These are phyloP conservation scores for Palythoa grandiflora DNA, from an alignment of 92 coral and sea anemone species.

Conservation along the genomic window DNA sequence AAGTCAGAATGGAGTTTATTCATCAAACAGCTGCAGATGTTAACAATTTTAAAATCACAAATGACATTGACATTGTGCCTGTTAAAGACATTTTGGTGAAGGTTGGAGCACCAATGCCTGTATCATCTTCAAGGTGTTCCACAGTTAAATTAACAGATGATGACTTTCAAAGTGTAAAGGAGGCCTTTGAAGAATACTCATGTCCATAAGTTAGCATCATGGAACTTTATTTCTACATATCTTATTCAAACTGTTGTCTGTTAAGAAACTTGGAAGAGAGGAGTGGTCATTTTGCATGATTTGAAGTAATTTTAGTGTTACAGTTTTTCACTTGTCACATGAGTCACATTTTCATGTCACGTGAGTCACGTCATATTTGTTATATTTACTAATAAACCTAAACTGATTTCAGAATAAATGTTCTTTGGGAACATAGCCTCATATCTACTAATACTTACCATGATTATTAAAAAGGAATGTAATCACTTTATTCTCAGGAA, in stretches of 20 bases:
- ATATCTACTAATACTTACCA: constrained; percentile 19
- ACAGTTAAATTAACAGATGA: constrained; percentile 47
- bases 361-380: constrained; percentile 45
- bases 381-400: constrained; percentile 21
- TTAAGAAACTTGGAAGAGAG: constrained; percentile 44
- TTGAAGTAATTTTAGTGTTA: constrained; percentile 23
- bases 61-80: constrained; percentile 49
- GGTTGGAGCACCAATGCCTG: constrained; percentile 46
- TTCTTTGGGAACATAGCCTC: constrained; percentile 30
- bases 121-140: constrained; percentile 58
- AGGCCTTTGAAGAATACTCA: constrained; percentile 34
- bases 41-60: constrained; percentile 49
- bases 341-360: constrained; percentile 64
- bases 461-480: constrained; percentile 29
- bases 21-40: constrained; percentile 54
- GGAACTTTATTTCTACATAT: constrained; percentile 24
- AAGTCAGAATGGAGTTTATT: constrained; percentile 55
- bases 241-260: constrained; percentile 36
- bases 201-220: constrained; percentile 34
- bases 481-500: constrained; percentile 48
- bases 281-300: constrained; percentile 51
- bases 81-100: constrained; percentile 46
- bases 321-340: constrained; percentile 60
- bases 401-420: constrained; percentile 42
- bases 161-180: constrained; percentile 41